Evolutionary conservation across 1,140 invertebrate species (phyloP).

Genomic region (Papilio aristodemus): DNA sequence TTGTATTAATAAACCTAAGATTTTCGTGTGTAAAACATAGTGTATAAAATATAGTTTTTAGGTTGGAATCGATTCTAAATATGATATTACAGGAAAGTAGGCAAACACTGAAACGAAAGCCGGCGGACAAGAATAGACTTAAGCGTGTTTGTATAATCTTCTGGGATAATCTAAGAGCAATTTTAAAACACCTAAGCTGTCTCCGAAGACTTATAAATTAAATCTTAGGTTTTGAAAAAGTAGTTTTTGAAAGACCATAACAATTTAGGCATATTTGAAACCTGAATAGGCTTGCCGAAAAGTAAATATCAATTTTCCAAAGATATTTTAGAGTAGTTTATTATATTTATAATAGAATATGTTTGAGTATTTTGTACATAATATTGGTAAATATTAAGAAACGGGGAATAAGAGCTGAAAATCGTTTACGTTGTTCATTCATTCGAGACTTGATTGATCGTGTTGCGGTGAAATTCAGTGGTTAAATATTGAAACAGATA

Average conservation of each 20-base stretch:
- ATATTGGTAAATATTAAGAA: slow-evolving; percentile 10
- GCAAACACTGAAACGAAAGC: background rate
- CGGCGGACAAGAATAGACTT: background rate
- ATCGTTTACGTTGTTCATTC: slow-evolving; percentile 20
- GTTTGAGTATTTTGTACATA: background rate
- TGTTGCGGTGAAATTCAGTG: slow-evolving; percentile 10
- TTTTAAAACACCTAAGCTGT: background rate
- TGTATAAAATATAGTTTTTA: background rate
- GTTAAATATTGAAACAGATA: slow-evolving; percentile 15
- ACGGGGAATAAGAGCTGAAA: background rate
- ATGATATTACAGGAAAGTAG: slow-evolving; percentile 7
- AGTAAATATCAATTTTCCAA: background rate
- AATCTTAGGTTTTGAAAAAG: no score
- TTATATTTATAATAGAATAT: background rate
- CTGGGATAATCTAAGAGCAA: background rate
- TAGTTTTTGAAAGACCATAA: no score
- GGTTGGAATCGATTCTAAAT: background rate
- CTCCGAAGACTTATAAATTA: no score
- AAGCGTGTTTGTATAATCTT: background rate
- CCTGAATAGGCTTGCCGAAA: no score
- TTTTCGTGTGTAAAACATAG: background rate
- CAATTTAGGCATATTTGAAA: no score
- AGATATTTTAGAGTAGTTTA: background rate
- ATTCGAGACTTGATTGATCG: slow-evolving; percentile 14
- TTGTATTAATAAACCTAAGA: no score